Percentiles rank a stretch among this genome's conserved stretches.
phyloP scores from a whole-genome alignment of 2,113 vertebrate genomes.

The Ptilonorhynchus violaceus region DNA sequence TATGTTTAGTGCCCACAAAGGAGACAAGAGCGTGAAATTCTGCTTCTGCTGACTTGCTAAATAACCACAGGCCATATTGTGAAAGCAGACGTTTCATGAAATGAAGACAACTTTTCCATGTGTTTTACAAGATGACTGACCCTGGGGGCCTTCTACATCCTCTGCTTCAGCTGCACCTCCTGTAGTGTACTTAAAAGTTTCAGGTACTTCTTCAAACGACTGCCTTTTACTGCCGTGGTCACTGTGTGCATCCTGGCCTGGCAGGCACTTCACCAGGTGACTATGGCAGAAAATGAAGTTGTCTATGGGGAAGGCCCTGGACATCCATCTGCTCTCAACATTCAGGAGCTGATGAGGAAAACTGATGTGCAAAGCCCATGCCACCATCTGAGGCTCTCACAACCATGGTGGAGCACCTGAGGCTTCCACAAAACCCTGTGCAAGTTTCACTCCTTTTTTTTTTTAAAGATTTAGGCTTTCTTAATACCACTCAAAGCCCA shows the following conservation, averaged over 20 bases:
- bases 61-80: not conserved
- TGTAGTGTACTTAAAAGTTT: not conserved
- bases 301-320: not conserved
- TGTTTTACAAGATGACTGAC: not conserved
- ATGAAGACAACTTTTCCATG: not conserved
- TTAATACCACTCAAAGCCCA: not conserved
- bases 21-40: not conserved
- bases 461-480: not conserved
- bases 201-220: not conserved
- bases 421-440: not conserved
- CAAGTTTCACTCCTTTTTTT: not conserved
- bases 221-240: not conserved
- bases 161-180: not conserved
- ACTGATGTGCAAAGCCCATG: accelerated
- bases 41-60: not conserved
- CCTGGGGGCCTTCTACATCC: not conserved
- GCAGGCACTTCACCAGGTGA: not conserved
- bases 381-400: not conserved
- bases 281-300: not conserved
- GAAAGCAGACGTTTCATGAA: not conserved
- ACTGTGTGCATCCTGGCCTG: not conserved
- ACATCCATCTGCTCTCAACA: not conserved
- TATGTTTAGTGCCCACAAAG: not conserved
- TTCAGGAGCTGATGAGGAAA: not conserved
- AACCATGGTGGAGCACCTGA: not conserved